These are phyloP conservation scores for Gobio occitaniae DNA, from an alignment of 2,797 vertebrate genomes.

Conservation along the genomic window DNA sequence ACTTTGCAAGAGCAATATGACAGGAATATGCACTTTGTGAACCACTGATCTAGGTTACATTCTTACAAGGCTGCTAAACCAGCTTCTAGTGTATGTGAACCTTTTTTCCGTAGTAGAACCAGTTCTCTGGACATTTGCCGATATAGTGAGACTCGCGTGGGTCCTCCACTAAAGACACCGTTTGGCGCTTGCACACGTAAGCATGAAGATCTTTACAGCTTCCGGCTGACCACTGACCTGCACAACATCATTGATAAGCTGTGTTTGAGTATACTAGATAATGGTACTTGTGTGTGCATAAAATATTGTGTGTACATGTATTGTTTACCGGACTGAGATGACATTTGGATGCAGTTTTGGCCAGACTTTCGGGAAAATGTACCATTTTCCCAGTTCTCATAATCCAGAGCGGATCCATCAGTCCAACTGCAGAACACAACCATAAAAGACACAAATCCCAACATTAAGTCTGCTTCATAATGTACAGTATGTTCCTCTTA, in stretches of 20 bases:
- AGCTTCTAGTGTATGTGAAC: conserved; percentile 70
- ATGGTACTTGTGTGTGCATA: not conserved
- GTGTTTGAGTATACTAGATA: not conserved
- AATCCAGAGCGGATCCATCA: conserved; percentile 83
- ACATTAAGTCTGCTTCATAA: not conserved
- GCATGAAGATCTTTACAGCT: conserved; percentile 81
- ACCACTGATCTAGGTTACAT: not conserved
- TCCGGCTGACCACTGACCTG: conserved; percentile 86
- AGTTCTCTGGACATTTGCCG: conserved; percentile 88
- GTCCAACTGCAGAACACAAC: conserved; percentile 82
- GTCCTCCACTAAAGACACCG: conserved; percentile 80
- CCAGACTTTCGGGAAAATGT: conserved; percentile 47
- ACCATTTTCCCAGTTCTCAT: conserved; percentile 85
- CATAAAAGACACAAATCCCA: conserved; percentile 51
- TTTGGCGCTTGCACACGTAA: conserved; percentile 87
- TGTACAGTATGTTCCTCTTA: not conserved
- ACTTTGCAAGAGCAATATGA: conserved; percentile 1
- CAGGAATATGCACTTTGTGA: not conserved
- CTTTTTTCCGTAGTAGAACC: conserved; percentile 93
- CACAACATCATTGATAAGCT: not conserved
- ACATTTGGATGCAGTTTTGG: conserved; percentile 85
- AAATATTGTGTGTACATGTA: not conserved
- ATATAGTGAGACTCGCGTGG: conserved; percentile 78
- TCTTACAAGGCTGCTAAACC: not conserved
- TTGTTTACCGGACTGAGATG: conserved; percentile 83